A percentile compares a stretch with the other conserved stretches of the same genome.
These are phyloP conservation scores for Dasypogon diadema DNA, from an alignment of 2,888 invertebrate genomes.

Conservation along the genomic window DNA sequence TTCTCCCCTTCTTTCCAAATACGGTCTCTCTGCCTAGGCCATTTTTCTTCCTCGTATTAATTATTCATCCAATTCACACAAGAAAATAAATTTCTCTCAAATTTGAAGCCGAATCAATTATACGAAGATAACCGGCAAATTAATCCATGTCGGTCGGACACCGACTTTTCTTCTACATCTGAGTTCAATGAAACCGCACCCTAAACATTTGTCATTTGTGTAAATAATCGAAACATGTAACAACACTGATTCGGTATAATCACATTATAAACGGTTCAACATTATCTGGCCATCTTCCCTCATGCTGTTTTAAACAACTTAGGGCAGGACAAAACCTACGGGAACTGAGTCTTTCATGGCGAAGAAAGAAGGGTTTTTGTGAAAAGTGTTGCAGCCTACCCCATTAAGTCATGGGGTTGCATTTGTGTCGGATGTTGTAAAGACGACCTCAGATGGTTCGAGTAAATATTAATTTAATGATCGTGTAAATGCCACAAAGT, in stretches of 20 bases:
- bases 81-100: slow-evolving; percentile 11
- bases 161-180: neutral
- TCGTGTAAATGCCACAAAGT: slow-evolving; percentile 32
- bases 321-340: neutral
- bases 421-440: neutral
- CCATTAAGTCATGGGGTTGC: neutral
- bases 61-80: neutral
- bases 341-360: neutral
- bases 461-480: slow-evolving; percentile 48
- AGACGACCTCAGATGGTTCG: neutral
- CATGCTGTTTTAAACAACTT: neutral
- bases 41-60: neutral
- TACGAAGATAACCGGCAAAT: neutral
- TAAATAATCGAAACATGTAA: slow-evolving; percentile 45
- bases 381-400: neutral
- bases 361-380: slow-evolving; percentile 17
- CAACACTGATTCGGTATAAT: slow-evolving; percentile 52
- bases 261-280: slow-evolving; percentile 53
- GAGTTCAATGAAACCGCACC: slow-evolving; percentile 27
- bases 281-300: slow-evolving; percentile 33
- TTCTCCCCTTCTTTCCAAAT: too few species aligned
- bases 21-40: too few species aligned
- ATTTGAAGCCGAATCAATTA: slow-evolving; percentile 26
- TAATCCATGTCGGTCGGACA: neutral
- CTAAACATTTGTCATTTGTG: slow-evolving; percentile 36